These are phyloP conservation scores for Dromius quadrimaculatus DNA, from an alignment of 2,888 invertebrate genomes.

Conservation along the genomic window DNA sequence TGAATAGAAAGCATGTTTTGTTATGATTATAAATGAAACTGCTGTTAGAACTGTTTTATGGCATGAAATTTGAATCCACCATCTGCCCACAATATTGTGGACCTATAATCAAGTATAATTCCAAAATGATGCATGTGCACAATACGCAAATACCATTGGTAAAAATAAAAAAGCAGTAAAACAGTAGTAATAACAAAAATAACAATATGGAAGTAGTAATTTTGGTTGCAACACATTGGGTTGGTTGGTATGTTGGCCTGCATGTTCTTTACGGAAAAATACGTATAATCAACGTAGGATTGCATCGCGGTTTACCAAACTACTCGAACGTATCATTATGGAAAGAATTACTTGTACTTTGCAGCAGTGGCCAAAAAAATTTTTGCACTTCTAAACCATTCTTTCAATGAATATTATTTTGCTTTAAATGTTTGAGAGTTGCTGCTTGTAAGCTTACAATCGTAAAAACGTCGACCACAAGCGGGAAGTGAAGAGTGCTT, in stretches of 20 bases:
- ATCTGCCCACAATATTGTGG: not conserved
- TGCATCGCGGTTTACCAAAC: conserved; percentile 33
- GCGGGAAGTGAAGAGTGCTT: conserved; percentile 2
- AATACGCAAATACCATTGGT: not conserved
- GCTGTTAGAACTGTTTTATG: too few species aligned
- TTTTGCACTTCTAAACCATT: too few species aligned
- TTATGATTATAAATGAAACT: too few species aligned
- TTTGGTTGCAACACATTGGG: conserved; percentile 4
- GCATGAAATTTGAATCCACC: too few species aligned
- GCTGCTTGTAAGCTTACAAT: not conserved
- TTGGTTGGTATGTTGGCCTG: not conserved
- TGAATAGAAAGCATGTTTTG: too few species aligned
- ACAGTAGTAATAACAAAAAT: conserved; percentile 35
- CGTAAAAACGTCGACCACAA: conserved; percentile 35
- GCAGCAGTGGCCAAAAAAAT: conserved; percentile 13
- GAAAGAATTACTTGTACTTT: conserved; percentile 23
- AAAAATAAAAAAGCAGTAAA: not conserved
- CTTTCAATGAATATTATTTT: too few species aligned
- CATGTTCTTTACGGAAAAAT: conserved; percentile 36
- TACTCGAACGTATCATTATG: conserved; percentile 41
- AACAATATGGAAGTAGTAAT: not conserved
- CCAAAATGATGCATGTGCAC: not conserved
- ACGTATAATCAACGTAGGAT: conserved; percentile 35
- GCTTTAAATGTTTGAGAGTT: not conserved
- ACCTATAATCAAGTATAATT: conserved; percentile 1